Conservation (phyloP, 92 coral and sea anemone species). For the Galaxea fascicularis region DNA sequence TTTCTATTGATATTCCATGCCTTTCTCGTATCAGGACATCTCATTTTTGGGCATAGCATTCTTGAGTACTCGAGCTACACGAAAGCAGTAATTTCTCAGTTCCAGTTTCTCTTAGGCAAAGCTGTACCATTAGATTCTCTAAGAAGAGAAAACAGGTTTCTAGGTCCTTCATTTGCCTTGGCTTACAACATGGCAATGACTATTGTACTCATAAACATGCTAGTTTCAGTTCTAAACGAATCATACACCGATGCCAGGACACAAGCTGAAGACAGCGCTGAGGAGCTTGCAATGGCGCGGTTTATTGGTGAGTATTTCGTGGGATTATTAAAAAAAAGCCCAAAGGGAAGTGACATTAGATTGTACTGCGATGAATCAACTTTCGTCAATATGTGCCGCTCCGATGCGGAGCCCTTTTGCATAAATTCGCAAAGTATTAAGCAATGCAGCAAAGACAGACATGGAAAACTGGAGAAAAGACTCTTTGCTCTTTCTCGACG, state of each 20-base stretch:
- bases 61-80: conserved; percentile 34
- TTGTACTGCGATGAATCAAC: conserved; percentile 42
- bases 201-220: conserved; percentile 46
- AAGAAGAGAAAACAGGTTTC: conserved; percentile 18
- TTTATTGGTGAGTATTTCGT: conserved; percentile 36
- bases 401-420: conserved; percentile 45
- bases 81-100: conserved; percentile 44
- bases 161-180: conserved; percentile 47
- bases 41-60: conserved; percentile 37
- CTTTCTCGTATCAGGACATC: conserved; percentile 49
- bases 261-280: conserved; percentile 35
- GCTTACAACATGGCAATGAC: conserved; percentile 47
- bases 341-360: background rate
- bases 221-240: conserved; percentile 60
- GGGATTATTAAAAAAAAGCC: background rate
- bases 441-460: conserved; percentile 14
- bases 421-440: conserved; percentile 23
- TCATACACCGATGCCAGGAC: conserved; percentile 46
- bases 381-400: conserved; percentile 30
- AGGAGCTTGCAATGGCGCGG: conserved; percentile 62
- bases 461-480: conserved; percentile 14
- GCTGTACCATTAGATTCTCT: conserved; percentile 59
- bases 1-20: conserved; percentile 36
- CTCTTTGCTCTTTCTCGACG: conserved; percentile 14
- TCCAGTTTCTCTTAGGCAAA: conserved; percentile 61